Percentiles rank a stretch among this genome's conserved stretches.
phyloP scores from a whole-genome alignment of 2,888 invertebrate species.

The Caenorhabditis sinica region DNA sequence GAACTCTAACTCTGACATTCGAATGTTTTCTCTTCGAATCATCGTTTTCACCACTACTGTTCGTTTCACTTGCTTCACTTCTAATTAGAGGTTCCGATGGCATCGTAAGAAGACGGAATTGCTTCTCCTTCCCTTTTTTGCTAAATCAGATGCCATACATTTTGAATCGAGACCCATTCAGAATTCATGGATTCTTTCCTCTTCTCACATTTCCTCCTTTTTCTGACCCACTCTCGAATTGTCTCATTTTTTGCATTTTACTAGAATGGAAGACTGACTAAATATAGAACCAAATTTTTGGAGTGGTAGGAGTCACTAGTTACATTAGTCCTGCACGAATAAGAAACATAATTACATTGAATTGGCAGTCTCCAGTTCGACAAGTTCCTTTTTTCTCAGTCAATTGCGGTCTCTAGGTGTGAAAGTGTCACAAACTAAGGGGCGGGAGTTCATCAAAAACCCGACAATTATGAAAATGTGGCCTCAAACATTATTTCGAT shows the following conservation, averaged over 20 bases:
- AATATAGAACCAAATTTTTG: slow-evolving; percentile 6
- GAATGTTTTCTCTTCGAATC: neutral
- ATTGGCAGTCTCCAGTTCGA: slow-evolving; percentile 22
- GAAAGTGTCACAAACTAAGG: slow-evolving; percentile 24
- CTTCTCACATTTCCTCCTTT: slow-evolving; percentile 24
- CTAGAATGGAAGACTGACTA: slow-evolving; percentile 16
- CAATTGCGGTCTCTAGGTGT: slow-evolving; percentile 44
- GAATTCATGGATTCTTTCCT: slow-evolving; percentile 56
- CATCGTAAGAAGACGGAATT: slow-evolving; percentile 30
- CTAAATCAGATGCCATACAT: slow-evolving; percentile 64
- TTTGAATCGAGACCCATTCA: slow-evolving; percentile 49
- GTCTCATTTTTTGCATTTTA: slow-evolving; percentile 39
- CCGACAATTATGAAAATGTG: slow-evolving; percentile 53
- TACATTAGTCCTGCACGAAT: neutral
- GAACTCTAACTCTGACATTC: slow-evolving; percentile 34
- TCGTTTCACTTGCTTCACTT: neutral
- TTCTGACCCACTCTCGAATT: slow-evolving; percentile 23
- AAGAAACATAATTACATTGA: slow-evolving; percentile 28
- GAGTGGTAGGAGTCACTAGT: neutral
- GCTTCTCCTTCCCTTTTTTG: slow-evolving; percentile 5
- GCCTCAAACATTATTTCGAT: slow-evolving; percentile 48
- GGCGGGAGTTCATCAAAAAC: slow-evolving; percentile 39
- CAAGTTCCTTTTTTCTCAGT: slow-evolving; percentile 19
- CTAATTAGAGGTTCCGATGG: slow-evolving; percentile 44
- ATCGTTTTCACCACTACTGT: slow-evolving; percentile 19